Percentiles rank a stretch among this genome's conserved stretches.
phyloP scores from a whole-genome alignment of 2,113 vertebrate genomes.

The Bettongia penicillata region DNA sequence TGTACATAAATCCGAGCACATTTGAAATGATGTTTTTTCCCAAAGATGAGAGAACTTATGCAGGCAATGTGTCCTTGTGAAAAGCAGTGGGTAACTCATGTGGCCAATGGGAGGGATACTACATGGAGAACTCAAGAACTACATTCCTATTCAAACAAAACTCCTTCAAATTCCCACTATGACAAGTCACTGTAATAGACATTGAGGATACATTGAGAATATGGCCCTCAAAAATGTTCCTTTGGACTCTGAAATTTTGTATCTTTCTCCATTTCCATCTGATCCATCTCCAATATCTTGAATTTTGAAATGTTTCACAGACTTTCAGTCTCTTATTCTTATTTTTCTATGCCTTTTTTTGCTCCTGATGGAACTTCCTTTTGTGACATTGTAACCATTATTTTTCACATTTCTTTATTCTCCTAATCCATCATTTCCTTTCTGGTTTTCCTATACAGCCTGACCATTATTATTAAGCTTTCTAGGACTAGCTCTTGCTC shows the following conservation, averaged over 20 bases:
- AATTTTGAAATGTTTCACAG: background rate
- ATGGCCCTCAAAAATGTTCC: background rate
- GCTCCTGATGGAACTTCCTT: background rate
- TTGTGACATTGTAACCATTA: too few relatives aligned
- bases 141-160: background rate
- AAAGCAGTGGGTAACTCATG: background rate
- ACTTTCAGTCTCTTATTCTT: background rate
- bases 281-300: background rate
- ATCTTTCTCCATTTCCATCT: background rate
- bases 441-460: background rate
- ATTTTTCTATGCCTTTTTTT: background rate
- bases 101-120: background rate
- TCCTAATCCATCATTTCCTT: background rate
- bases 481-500: background rate
- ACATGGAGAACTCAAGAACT: background rate
- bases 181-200: background rate
- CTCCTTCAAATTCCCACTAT: background rate
- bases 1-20: background rate
- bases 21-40: background rate
- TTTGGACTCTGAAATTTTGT: background rate
- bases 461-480: background rate
- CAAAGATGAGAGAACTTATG: background rate
- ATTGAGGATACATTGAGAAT: background rate
- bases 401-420: too few relatives aligned
- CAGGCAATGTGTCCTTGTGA: background rate